Evolutionary conservation across 2,888 invertebrate species (phyloP).

Genomic region (Drosophila merina): DNA sequence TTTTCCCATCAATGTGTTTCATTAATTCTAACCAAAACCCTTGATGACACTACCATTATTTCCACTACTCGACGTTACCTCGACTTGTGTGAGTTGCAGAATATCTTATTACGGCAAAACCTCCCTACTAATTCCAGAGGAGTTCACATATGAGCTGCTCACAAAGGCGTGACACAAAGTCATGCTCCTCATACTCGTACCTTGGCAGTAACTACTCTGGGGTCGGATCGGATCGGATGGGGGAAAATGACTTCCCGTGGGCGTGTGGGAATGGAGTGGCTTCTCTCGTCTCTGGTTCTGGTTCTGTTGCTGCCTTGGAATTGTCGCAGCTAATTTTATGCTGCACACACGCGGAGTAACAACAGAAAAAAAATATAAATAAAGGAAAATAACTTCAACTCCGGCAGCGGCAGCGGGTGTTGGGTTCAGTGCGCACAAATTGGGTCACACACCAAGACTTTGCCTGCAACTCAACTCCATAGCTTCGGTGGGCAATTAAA

Average conservation of each 20-base stretch:
- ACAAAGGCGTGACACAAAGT: slow-evolving; percentile 49
- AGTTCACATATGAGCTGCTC: slow-evolving; percentile 24
- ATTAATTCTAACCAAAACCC: slow-evolving; percentile 9
- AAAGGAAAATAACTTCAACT: slow-evolving; percentile 3
- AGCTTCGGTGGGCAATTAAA: slow-evolving; percentile 22
- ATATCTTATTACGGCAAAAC: slow-evolving; percentile 36
- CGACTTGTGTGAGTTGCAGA: slow-evolving; percentile 27
- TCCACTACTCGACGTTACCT: slow-evolving; percentile 5
- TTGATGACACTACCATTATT: slow-evolving; percentile 24
- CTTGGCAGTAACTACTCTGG: slow-evolving; percentile 11
- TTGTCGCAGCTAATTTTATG: slow-evolving; percentile 69
- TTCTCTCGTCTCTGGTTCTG: slow-evolving; percentile 5
- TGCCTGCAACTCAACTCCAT: slow-evolving; percentile 25
- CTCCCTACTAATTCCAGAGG: not conserved
- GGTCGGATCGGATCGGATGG: slow-evolving; percentile 16
- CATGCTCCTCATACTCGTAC: slow-evolving; percentile 40
- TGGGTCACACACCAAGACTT: slow-evolving; percentile 62
- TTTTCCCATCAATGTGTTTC: slow-evolving; percentile 1
- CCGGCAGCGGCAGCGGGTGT: slow-evolving; percentile 33
- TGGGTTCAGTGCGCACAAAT: slow-evolving; percentile 72
- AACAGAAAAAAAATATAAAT: not conserved
- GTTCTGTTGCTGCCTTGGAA: slow-evolving; percentile 47
- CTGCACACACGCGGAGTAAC: slow-evolving; percentile 34
- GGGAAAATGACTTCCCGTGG: slow-evolving; percentile 61
- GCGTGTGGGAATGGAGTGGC: slow-evolving; percentile 58